A percentile compares a stretch with the other conserved stretches of the same genome.
Evolutionary conservation across 2,797 vertebrate species (phyloP).

Genomic region (Tenualosa thibaudeaui): DNA sequence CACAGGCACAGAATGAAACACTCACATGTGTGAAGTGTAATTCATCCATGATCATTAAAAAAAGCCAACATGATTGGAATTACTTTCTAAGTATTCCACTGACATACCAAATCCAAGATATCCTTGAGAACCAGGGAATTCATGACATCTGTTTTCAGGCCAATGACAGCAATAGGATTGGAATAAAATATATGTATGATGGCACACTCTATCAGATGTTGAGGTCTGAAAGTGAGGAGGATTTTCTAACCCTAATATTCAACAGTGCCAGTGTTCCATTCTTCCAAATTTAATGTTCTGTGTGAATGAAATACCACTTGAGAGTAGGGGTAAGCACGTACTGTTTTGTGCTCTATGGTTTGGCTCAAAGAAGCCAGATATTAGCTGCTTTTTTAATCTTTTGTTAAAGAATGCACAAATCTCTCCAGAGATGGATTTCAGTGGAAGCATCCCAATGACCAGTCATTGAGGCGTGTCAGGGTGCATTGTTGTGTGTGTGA

Average conservation of each 20-base stretch:
- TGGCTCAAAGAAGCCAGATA: slow-evolving; percentile 32
- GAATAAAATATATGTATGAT: no score
- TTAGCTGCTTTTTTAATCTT: slow-evolving; percentile 32
- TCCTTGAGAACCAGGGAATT: background rate
- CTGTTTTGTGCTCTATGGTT: slow-evolving; percentile 41
- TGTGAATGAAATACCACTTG: slow-evolving; percentile 35
- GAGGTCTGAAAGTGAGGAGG: no score
- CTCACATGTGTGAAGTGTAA: slow-evolving; percentile 36
- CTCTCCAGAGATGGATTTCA: background rate
- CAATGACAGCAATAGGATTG: no score
- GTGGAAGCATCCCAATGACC: background rate
- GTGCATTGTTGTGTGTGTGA: background rate
- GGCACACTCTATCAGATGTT: no score
- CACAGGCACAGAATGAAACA: slow-evolving; percentile 23
- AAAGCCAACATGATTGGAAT: slow-evolving; percentile 17
- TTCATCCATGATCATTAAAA: slow-evolving; percentile 31
- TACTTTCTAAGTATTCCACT: slow-evolving; percentile 32
- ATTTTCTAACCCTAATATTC: slow-evolving; percentile 7
- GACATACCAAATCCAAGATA: slow-evolving; percentile 20
- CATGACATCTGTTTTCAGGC: background rate
- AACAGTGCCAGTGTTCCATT: slow-evolving; percentile 37
- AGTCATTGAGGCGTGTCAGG: background rate
- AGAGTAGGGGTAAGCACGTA: slow-evolving; percentile 39
- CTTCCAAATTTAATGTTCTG: slow-evolving; percentile 41
- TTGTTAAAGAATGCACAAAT: slow-evolving; percentile 41